Conservation (phyloP, 1,140 invertebrate genomes). For the Limonius californicus region DNA sequence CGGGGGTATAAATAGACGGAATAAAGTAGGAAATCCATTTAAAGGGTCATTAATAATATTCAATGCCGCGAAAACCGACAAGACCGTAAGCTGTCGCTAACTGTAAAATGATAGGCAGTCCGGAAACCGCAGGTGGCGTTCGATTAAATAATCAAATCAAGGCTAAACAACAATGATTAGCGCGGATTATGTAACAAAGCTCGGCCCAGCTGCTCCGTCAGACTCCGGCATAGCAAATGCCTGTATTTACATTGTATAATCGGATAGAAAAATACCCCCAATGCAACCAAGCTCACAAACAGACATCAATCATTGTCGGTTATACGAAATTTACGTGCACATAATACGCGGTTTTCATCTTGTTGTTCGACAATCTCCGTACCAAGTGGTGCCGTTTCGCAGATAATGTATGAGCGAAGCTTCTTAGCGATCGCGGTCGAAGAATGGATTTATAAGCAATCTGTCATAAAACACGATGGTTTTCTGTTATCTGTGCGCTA, state of each 20-base stretch:
- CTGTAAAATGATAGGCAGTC: too few species aligned
- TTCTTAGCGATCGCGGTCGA: constrained; percentile 3
- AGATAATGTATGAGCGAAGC: constrained; percentile 2
- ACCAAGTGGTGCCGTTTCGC: constrained; percentile 17
- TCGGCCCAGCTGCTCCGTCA: neutral
- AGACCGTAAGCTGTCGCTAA: too few species aligned
- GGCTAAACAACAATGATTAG: neutral
- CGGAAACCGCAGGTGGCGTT: neutral
- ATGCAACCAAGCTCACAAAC: constrained; percentile 17
- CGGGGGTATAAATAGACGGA: too few species aligned
- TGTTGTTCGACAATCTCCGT: constrained; percentile 20
- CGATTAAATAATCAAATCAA: neutral
- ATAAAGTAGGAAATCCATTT: too few species aligned
- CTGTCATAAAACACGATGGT: constrained; percentile 17
- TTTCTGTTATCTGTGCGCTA: constrained; percentile 18
- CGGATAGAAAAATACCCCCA: constrained; percentile 16
- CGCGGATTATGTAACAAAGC: neutral
- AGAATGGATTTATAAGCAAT: constrained; percentile 23
- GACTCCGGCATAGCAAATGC: neutral
- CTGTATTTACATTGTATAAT: constrained; percentile 12
- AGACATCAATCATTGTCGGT: constrained; percentile 23
- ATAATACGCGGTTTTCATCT: constrained; percentile 20
- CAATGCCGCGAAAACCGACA: too few species aligned
- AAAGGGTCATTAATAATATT: too few species aligned
- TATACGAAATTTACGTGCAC: constrained; percentile 21